phyloP scores from a whole-genome alignment of 2,113 vertebrate genomes.

The Pomatorhinus ruficollis region DNA sequence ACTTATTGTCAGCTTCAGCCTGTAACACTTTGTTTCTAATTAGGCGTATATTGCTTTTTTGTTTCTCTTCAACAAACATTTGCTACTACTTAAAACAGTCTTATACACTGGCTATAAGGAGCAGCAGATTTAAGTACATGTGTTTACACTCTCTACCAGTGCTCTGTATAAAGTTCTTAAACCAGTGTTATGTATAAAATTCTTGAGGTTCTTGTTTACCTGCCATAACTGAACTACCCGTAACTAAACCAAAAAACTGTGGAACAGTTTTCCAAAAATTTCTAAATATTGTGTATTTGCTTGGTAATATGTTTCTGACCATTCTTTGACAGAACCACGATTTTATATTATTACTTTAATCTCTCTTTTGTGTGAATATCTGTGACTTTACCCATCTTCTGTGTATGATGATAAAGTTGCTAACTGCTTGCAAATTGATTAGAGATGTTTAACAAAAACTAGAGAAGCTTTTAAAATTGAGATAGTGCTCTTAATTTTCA shows the following conservation, averaged over 20 bases:
- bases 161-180: background rate
- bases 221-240: background rate
- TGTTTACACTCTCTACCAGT: background rate
- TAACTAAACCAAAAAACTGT: background rate
- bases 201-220: background rate
- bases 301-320: background rate
- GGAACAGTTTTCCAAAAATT: background rate
- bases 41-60: conserved; percentile 32
- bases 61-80: conserved; percentile 29
- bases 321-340: background rate
- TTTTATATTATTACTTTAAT: background rate
- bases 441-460: background rate
- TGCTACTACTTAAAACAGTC: conserved; percentile 14
- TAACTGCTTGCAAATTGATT: background rate
- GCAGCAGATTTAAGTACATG: background rate
- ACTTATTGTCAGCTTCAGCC: background rate
- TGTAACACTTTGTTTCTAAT: conserved; percentile 43
- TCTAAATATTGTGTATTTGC: background rate
- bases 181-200: background rate
- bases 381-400: background rate
- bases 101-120: background rate
- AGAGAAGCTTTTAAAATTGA: background rate
- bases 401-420: background rate
- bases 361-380: background rate
- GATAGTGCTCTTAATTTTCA: background rate